Evolutionary conservation across 1,140 invertebrate species (phyloP), one percentile per base, ranked within the genome.

Genomic region (Polyergus mexicanus): DNA sequence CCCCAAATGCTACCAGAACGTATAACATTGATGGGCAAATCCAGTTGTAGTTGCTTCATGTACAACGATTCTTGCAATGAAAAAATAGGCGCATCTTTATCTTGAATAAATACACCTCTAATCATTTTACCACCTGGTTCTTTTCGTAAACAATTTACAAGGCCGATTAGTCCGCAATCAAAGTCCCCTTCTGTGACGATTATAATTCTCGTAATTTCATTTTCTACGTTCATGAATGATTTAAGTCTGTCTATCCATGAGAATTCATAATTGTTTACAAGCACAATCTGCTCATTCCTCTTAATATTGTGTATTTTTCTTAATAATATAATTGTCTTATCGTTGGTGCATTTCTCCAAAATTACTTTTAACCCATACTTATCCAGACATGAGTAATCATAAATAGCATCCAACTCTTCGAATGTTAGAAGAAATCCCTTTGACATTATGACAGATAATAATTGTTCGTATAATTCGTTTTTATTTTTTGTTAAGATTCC

Each of bases 101-200:
- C 97, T 88, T 96, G 94, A 65, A 98, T 96, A 16, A 97, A 95
- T 7, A 97, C 92, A 60, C 96, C 96, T 72, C 95, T 95, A 7
- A 96, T 93, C 32, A 96, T 93, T 88, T 96, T 95, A 75, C 97
- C 96, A 78, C 96, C 96, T 22, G 97, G 96, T 92, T 98, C 97
- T 91, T 95, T 96, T 81, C 96, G 94, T 1, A 98, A 88, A 91
- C 97, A 98, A 83, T 97, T 98, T 0, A 97, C 95, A 16, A 99
- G 94, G 22, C 99, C 99, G 22, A 99, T 90, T 28, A 99, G 94
- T 44, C 99, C 99, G 94, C 96, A 98, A 1, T 96, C 92, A 6
- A 93, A 91, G 78, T 97, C 96, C 84, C 95, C 95, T 92, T 96
- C 95, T 10, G 95, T 94, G 54, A 96, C 96, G 0, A 97, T 89